Percentiles rank a stretch among this genome's conserved stretches.
Evolutionary conservation across 2,797 vertebrate species (phyloP).

Genomic region (Eremophila alpestris): DNA sequence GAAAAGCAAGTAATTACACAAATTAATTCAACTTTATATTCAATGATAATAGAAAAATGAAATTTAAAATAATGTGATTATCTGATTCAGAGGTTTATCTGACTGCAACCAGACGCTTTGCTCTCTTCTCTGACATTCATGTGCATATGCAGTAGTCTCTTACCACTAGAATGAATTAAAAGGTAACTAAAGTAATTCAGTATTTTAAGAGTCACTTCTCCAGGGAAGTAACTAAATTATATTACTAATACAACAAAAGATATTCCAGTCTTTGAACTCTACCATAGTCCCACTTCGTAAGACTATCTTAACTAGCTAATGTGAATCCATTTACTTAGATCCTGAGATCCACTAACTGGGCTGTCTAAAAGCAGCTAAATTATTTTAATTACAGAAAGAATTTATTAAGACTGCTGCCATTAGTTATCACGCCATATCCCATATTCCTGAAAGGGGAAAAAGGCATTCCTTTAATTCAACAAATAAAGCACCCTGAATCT

Average conservation of each 20-base stretch:
- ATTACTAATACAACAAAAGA: background rate
- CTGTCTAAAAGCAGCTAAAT: background rate
- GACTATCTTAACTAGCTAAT: background rate
- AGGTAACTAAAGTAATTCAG: background rate
- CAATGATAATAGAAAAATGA: background rate
- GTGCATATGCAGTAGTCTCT: background rate
- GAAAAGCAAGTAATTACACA: background rate
- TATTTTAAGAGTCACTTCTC: background rate
- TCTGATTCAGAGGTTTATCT: background rate
- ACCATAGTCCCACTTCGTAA: background rate
- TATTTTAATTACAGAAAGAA: background rate
- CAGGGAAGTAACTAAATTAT: background rate
- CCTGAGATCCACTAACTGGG: background rate
- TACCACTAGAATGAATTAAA: background rate
- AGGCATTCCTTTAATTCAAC: background rate
- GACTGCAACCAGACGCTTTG: background rate
- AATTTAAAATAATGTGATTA: background rate
- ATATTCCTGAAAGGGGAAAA: background rate
- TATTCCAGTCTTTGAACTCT: background rate
- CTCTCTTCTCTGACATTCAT: background rate
- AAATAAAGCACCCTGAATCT: background rate
- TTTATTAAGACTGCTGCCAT: background rate
- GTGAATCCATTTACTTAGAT: background rate
- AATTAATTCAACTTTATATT: background rate
- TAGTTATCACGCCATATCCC: background rate